Evolutionary conservation across 2,888 invertebrate genomes (phyloP).

Genomic region (Amiota mariae): DNA sequence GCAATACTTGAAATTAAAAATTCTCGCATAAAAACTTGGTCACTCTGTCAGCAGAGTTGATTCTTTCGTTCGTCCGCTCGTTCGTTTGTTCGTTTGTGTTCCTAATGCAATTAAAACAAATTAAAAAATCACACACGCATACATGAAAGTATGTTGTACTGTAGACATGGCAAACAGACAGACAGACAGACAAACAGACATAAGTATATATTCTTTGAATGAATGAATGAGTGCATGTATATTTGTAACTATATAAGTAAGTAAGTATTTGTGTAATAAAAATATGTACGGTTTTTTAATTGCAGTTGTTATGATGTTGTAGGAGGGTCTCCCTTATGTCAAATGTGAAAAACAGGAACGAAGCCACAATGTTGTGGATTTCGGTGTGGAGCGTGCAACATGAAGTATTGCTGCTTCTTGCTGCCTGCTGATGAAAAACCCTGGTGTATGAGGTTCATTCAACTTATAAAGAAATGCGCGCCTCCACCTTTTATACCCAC

Average conservation of each 20-base stretch:
- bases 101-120: constrained; percentile 57
- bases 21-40: constrained; percentile 54
- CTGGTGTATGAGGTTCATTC: constrained; percentile 53
- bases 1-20: constrained; percentile 1
- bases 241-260: not conserved
- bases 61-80: not conserved
- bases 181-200: constrained; percentile 35
- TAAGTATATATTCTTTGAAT: constrained; percentile 40
- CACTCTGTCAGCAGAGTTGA: constrained; percentile 57
- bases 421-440: too few relatives aligned
- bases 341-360: not conserved
- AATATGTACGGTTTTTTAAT: constrained; percentile 54
- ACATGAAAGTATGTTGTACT: too few relatives aligned
- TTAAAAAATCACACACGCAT: constrained; percentile 36
- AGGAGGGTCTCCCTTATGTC: constrained; percentile 10
- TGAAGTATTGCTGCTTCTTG: constrained; percentile 22
- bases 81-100: not conserved
- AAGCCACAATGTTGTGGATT: constrained; percentile 21
- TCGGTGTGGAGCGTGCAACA: too few relatives aligned
- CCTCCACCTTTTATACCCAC: constrained; percentile 11
- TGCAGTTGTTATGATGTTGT: constrained; percentile 46
- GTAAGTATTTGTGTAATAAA: not conserved
- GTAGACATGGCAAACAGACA: not conserved
- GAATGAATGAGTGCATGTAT: constrained; percentile 39
- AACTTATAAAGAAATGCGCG: constrained; percentile 43